These are phyloP conservation scores for Troglohyphantes excavatus DNA, from an alignment of 2,888 invertebrate species.

Conservation along the genomic window DNA sequence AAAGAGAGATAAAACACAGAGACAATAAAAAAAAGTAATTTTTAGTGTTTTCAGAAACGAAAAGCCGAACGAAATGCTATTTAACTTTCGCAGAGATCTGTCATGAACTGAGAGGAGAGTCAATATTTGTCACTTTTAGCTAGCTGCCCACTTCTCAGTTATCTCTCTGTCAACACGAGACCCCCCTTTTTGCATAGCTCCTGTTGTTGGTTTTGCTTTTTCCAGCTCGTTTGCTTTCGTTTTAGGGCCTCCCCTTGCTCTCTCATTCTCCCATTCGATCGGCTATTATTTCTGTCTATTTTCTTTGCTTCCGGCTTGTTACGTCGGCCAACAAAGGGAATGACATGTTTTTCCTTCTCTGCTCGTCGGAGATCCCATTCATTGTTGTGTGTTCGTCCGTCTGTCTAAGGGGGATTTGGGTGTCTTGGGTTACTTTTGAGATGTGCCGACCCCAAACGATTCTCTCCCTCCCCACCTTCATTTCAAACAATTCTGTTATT, in stretches of 20 bases:
- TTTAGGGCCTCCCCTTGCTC: conserved; percentile 61
- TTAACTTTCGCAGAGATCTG: conserved; percentile 77
- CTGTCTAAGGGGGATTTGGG: conserved; percentile 23
- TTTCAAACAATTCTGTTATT: too few species aligned
- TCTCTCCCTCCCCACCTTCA: neutral
- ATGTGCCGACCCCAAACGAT: neutral
- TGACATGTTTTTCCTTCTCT: conserved; percentile 73
- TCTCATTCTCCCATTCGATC: conserved; percentile 31
- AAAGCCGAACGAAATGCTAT: conserved; percentile 75
- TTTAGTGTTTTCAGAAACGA: conserved; percentile 74
- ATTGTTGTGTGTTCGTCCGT: conserved; percentile 26
- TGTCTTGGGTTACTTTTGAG: conserved; percentile 33
- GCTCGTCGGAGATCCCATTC: neutral
- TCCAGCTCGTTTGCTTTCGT: conserved; percentile 51
- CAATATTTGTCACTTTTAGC: conserved; percentile 79
- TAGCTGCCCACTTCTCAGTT: conserved; percentile 73
- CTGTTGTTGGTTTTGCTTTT: conserved; percentile 73
- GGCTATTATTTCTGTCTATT: conserved; percentile 66
- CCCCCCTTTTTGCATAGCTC: conserved; percentile 72
- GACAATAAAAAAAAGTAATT: conserved; percentile 44
- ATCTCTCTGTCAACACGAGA: conserved; percentile 68
- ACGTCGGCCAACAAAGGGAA: conserved; percentile 57
- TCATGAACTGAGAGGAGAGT: conserved; percentile 74
- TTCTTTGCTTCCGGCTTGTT: conserved; percentile 71
- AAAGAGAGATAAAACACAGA: conserved; percentile 18